Percentiles rank a stretch among this genome's conserved stretches.
Conservation (phyloP, 2,797 vertebrate species). For the Megalops cyprinoides region DNA sequence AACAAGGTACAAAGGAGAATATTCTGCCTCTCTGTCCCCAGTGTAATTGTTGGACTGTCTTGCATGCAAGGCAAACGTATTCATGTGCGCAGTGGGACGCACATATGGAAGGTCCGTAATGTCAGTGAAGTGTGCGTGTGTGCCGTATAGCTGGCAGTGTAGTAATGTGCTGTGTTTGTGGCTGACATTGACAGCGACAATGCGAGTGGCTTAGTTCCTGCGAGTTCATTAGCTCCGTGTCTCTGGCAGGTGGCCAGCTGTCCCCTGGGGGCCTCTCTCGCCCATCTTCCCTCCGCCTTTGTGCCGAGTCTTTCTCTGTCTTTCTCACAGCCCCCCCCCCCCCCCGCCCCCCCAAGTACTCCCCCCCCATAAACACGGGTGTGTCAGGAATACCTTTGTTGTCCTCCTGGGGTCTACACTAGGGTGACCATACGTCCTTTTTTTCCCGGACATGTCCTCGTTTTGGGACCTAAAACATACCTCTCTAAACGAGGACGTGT, state of each 20-base stretch:
- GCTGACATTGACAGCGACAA: constrained; percentile 47
- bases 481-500: no score
- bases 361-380: not conserved
- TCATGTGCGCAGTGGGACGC: not conserved
- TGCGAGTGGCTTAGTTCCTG: constrained; percentile 51
- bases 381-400: constrained; percentile 10
- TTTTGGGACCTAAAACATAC: no score
- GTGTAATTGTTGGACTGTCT: not conserved
- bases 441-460: no score
- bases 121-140: not conserved
- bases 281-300: constrained; percentile 23
- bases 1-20: not conserved
- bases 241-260: constrained; percentile 52
- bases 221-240: constrained; percentile 54
- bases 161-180: constrained; percentile 38
- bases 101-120: not conserved
- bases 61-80: not conserved
- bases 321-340: no score
- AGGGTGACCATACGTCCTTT: no score
- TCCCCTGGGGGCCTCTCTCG: constrained; percentile 44
- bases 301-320: not conserved
- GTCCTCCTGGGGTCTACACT: no score
- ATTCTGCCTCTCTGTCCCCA: not conserved
- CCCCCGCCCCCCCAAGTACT: no score
- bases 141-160: not conserved